Evolutionary conservation across 1,140 invertebrate species (phyloP).

Genomic region (Neodiprion fabricii): DNA sequence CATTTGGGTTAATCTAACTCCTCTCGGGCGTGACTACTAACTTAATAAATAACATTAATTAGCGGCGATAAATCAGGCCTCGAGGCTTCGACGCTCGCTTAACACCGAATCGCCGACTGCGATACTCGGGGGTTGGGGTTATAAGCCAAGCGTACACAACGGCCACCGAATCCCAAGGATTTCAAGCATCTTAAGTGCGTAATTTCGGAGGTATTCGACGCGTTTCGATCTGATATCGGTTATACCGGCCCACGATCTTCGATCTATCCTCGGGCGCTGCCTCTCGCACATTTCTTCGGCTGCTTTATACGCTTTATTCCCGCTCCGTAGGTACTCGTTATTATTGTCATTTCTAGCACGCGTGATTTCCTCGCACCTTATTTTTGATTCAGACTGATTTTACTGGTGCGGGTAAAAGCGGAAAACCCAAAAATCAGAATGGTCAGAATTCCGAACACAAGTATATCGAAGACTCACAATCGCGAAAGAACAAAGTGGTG

Average conservation of each 20-base stretch:
- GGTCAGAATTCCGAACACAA: too few relatives aligned
- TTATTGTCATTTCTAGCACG: too few relatives aligned
- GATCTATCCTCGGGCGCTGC: neutral
- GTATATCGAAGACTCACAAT: too few relatives aligned
- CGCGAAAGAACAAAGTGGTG: too few relatives aligned
- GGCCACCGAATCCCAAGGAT: constrained; percentile 12
- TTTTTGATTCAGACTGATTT: too few relatives aligned
- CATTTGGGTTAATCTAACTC: constrained; percentile 21
- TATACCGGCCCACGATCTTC: neutral
- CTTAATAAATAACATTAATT: constrained; percentile 44
- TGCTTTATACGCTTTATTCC: too few relatives aligned
- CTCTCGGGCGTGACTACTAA: constrained; percentile 17
- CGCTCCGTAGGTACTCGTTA: too few relatives aligned
- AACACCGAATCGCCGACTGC: neutral
- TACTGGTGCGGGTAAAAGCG: too few relatives aligned
- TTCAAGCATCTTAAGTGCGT: constrained; percentile 15
- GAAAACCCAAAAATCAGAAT: too few relatives aligned
- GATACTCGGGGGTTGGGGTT: neutral
- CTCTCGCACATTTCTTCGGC: too few relatives aligned
- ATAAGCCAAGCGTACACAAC: neutral
- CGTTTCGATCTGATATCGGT: neutral
- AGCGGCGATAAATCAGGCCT: constrained; percentile 36
- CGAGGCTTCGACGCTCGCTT: neutral
- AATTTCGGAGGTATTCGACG: constrained; percentile 1
- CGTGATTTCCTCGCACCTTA: too few relatives aligned